Evolutionary conservation across 2,113 vertebrate genomes (phyloP).

Genomic region (Pangasianodon gigas): DNA sequence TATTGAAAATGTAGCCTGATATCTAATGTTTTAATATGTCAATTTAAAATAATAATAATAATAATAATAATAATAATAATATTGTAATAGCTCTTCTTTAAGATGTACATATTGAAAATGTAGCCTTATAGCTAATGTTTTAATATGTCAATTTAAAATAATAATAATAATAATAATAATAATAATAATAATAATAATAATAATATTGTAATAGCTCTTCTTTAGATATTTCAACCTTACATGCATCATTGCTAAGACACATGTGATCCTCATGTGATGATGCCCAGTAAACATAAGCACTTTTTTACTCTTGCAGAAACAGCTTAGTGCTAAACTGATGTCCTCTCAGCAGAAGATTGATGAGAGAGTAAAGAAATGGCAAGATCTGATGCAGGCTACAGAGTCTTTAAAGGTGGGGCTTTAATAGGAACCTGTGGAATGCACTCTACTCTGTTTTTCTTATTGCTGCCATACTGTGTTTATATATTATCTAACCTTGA

Average conservation of each 20-base stretch:
- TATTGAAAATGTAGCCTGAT: background rate
- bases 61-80: background rate
- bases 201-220: background rate
- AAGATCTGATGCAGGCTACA: conserved; percentile 71
- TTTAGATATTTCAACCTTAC: background rate
- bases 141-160: background rate
- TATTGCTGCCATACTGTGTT: background rate
- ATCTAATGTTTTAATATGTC: background rate
- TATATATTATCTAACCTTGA: background rate
- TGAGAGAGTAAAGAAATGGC: conserved; percentile 74
- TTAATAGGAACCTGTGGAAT: background rate
- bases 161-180: too few species aligned
- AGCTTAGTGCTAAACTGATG: conserved; percentile 68
- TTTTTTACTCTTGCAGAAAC: conserved; percentile 63
- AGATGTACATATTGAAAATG: background rate
- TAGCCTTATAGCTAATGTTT: background rate
- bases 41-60: background rate
- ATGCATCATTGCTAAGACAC: background rate
- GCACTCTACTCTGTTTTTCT: background rate
- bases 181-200: background rate
- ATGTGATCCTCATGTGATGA: background rate
- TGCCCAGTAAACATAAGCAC: background rate
- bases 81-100: background rate
- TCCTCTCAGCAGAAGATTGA: conserved; percentile 75
- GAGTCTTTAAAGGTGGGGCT: conserved; percentile 69